Evolutionary conservation across 2,113 vertebrate species (phyloP).

Genomic region (Cynocephalus volans): DNA sequence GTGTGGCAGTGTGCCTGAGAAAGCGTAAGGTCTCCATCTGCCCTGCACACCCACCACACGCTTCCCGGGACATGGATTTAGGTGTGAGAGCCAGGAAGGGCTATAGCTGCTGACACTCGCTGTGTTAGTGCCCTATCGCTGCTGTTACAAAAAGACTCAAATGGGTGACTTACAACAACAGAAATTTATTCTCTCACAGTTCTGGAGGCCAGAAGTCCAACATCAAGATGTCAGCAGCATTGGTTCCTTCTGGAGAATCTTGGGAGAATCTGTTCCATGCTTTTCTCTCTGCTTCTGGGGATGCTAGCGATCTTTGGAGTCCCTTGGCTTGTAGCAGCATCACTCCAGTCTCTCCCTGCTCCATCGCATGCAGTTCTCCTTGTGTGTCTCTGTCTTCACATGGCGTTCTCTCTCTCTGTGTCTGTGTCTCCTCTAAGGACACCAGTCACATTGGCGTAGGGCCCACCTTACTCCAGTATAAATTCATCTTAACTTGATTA

Average conservation of each 20-base stretch:
- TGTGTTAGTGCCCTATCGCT: background rate
- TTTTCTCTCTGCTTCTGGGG: background rate
- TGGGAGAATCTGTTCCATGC: background rate
- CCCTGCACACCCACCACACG: accelerated
- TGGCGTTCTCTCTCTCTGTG: background rate
- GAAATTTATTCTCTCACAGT: background rate
- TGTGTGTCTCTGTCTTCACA: background rate
- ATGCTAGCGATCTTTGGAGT: background rate
- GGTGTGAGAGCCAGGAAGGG: background rate
- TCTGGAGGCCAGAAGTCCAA: background rate
- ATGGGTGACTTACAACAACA: background rate
- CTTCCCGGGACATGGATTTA: background rate
- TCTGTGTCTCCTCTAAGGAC: background rate
- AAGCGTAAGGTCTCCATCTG: accelerated
- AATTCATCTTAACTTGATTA: background rate
- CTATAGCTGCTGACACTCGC: background rate
- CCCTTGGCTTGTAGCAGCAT: background rate
- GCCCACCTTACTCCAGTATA: background rate
- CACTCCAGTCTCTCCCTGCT: accelerated
- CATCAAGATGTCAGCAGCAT: background rate
- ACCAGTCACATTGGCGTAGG: background rate
- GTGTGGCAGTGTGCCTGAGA: background rate
- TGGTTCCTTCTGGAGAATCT: background rate
- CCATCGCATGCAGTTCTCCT: background rate
- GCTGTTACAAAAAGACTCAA: background rate